phyloP scores from a whole-genome alignment of 2,797 vertebrate genomes.

The Phrynocephalus vlangalii region DNA sequence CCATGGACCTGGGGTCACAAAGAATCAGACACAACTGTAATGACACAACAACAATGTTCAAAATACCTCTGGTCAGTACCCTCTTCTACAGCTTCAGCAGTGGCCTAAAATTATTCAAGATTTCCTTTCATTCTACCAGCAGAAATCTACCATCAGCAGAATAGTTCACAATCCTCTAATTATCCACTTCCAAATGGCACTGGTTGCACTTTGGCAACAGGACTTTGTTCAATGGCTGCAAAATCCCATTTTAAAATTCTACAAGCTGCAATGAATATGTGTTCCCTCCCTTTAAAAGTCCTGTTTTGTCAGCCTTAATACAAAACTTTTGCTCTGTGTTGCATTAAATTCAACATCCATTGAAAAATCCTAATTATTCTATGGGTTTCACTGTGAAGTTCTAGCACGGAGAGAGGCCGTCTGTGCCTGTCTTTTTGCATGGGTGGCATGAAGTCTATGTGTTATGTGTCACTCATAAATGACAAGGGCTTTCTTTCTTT shows the following conservation, averaged over 20 bases:
- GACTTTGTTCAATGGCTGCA: neutral
- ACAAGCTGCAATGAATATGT: slow-evolving; percentile 22
- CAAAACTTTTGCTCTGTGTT: slow-evolving; percentile 66
- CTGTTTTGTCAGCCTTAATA: slow-evolving; percentile 65
- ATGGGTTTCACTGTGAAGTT: slow-evolving; percentile 62
- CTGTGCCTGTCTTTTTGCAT: slow-evolving; percentile 27
- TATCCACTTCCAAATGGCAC: neutral
- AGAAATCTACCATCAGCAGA: neutral
- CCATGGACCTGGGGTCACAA: too few species aligned
- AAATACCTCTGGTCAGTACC: neutral
- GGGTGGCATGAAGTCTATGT: slow-evolving; percentile 13
- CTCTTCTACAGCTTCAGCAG: too few species aligned
- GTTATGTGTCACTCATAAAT: slow-evolving; percentile 23
- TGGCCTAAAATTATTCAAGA: neutral
- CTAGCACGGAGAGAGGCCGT: slow-evolving; percentile 41
- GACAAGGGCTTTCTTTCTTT: neutral
- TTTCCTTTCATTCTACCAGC: neutral
- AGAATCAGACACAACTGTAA: too few species aligned
- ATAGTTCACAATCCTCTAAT: slow-evolving; percentile 3
- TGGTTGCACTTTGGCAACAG: slow-evolving; percentile 17
- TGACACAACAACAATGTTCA: too few species aligned
- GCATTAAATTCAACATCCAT: slow-evolving; percentile 69
- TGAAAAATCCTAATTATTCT: slow-evolving; percentile 77
- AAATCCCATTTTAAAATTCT: neutral
- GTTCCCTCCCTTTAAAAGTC: slow-evolving; percentile 30